A percentile compares a stretch with the other conserved stretches of the same genome.
Conservation (phyloP, 2,888 invertebrate species). For the Apamea monoglypha region DNA sequence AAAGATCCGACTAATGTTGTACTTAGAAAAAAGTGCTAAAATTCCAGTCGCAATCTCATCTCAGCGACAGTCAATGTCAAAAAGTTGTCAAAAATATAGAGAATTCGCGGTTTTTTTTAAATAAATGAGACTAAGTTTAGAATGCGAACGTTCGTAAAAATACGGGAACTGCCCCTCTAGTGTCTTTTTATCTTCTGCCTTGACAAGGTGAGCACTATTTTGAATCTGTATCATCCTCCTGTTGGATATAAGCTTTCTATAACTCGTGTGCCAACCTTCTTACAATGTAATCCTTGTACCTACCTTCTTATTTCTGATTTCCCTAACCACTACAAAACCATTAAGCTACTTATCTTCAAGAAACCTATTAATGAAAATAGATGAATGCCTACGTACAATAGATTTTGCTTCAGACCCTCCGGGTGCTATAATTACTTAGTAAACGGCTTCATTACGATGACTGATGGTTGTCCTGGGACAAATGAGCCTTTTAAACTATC, state of each 20-base stretch:
- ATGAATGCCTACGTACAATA: slow-evolving; percentile 40
- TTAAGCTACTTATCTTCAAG: slow-evolving; percentile 40
- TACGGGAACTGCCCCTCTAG: background rate
- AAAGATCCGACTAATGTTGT: background rate
- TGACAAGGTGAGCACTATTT: background rate
- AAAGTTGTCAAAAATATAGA: background rate
- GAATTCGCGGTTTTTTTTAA: background rate
- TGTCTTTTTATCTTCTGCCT: background rate
- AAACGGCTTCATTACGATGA: slow-evolving; percentile 57
- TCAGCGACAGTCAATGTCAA: background rate
- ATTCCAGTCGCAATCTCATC: background rate
- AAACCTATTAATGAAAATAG: slow-evolving; percentile 48
- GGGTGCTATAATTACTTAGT: slow-evolving; percentile 59
- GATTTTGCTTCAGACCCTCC: slow-evolving; percentile 40
- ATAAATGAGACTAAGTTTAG: background rate
- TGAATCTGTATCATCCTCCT: background rate
- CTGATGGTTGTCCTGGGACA: slow-evolving; percentile 52
- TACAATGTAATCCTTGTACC: background rate
- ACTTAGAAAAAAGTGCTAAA: background rate
- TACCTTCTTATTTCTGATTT: slow-evolving; percentile 19
- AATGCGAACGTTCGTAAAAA: background rate
- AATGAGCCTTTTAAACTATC: slow-evolving; percentile 44
- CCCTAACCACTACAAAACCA: slow-evolving; percentile 14
- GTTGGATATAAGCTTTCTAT: no score
- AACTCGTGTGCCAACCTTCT: background rate